Evolutionary conservation across 2,888 invertebrate genomes (phyloP), one percentile per base, ranked within the genome.

Genomic region (Ophion ellenae): DNA sequence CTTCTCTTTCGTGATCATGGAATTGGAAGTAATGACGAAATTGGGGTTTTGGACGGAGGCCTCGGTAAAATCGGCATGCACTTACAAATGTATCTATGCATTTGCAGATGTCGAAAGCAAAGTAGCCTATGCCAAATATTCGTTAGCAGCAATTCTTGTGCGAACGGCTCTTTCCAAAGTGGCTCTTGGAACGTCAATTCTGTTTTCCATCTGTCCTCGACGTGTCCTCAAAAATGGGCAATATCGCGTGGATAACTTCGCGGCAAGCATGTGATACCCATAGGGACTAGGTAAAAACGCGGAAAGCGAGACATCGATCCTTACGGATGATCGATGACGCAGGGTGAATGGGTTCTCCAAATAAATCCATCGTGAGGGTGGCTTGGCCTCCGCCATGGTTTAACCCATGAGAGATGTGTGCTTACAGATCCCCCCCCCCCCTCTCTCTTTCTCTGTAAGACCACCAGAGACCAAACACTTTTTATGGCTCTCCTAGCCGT

Each of bases 401-500:
- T 24, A 47, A 11, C 64, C 59, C 40, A 40, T 40, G 40, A 6
- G 40, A 40, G 40, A 40, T 40, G 40, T 40, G 9, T 9, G 40
- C 40, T 40, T 40, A 40, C 40, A 6, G 40, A 40, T 40, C 9
- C 5, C 40, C 1, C 80, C 40, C 4, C 40, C 4, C 6, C 7
- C 40, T 17, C 17, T 53, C 17, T 53, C 32, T 32, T 28, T 53
- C n/a, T 70, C 14, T 28, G 28, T 53, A 17, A 47, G 14, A 53
- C 17, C 17, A 53, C 89, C 28, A 87, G 88, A 89, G 89, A 86
- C 88, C 89, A 89, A 91, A 90, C 89, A 89, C 89, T 90, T 90
- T 91, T 90, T 90, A 89, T 87, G 53, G 11, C 87, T 84, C 84
- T 76, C 71, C 87, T 87, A 84, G 80, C 73, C 47, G 83, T 82